Conservation (phyloP, 2,113 vertebrate species). For the Pan paniscus region DNA sequence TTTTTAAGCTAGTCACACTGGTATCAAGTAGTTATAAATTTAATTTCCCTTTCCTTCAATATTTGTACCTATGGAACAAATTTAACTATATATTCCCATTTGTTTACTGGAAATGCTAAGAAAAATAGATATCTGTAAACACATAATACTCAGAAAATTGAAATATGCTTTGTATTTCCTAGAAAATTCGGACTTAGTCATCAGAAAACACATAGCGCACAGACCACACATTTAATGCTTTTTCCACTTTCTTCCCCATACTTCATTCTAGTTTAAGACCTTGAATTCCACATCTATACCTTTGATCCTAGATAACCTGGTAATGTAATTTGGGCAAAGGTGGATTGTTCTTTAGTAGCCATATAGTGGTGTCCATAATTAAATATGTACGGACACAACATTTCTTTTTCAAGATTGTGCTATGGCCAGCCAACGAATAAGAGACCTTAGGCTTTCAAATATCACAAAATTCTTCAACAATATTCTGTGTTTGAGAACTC, state of each 20-base stretch:
- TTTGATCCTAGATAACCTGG: not conserved
- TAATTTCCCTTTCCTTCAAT: not conserved
- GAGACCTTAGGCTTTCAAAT: not conserved
- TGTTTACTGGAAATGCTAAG: not conserved
- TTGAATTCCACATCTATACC: not conserved
- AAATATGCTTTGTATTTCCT: slow-evolving; percentile 21
- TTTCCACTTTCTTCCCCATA: not conserved
- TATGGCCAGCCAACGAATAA: not conserved
- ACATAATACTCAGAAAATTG: not conserved
- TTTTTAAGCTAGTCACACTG: not conserved
- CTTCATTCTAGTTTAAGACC: not conserved
- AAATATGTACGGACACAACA: not conserved
- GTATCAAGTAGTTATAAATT: not conserved
- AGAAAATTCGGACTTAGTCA: slow-evolving; percentile 19
- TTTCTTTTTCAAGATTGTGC: not conserved
- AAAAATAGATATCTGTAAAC: not conserved
- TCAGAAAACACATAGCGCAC: not conserved
- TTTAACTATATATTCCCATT: not conserved
- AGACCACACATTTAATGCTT: not conserved
- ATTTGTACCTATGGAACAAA: slow-evolving; percentile 7
- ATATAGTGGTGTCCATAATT: not conserved
- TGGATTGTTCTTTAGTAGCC: not conserved
- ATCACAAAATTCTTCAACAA: not conserved
- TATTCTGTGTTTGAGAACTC: not conserved
- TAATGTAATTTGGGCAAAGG: not conserved